Evolutionary conservation across 2,888 invertebrate genomes (phyloP).

Genomic region (Tinea pellionella): DNA sequence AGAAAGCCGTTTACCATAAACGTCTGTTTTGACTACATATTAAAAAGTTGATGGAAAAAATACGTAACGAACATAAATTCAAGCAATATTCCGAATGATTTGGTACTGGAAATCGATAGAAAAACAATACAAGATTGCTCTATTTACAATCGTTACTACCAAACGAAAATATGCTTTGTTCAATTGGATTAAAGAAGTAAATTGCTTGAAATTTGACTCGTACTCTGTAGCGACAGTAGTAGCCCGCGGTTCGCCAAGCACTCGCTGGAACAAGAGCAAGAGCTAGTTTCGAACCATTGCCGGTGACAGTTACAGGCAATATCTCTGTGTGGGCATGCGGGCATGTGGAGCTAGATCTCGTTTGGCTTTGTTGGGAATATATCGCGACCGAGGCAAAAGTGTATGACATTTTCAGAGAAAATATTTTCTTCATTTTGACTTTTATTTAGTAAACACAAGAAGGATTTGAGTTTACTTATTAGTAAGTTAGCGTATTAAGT

Average conservation of each 20-base stretch:
- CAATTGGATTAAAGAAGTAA: background rate
- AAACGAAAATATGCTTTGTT: too few relatives aligned
- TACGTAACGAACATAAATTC: background rate
- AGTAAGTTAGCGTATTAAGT: too few relatives aligned
- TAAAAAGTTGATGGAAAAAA: background rate
- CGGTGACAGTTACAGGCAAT: slow-evolving; percentile 59
- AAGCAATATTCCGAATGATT: slow-evolving; percentile 4
- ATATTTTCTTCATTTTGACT: slow-evolving; percentile 9
- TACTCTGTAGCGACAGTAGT: background rate
- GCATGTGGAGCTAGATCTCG: slow-evolving; percentile 24
- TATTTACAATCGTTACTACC: background rate
- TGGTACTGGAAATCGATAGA: slow-evolving; percentile 3
- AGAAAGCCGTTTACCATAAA: background rate
- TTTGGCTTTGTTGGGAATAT: slow-evolving; percentile 49
- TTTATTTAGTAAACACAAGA: background rate
- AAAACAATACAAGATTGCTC: slow-evolving; percentile 2
- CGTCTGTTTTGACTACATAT: background rate
- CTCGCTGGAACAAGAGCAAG: slow-evolving; percentile 22
- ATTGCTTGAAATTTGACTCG: background rate
- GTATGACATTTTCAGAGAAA: slow-evolving; percentile 5
- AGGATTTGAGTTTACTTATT: background rate
- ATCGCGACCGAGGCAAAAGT: slow-evolving; percentile 25
- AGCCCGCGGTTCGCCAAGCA: slow-evolving; percentile 12
- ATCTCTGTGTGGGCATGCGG: slow-evolving; percentile 48
- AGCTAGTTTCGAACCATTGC: slow-evolving; percentile 45